Conservation (phyloP, 2,113 vertebrate species). For the Gnathonemus longibarbis region DNA sequence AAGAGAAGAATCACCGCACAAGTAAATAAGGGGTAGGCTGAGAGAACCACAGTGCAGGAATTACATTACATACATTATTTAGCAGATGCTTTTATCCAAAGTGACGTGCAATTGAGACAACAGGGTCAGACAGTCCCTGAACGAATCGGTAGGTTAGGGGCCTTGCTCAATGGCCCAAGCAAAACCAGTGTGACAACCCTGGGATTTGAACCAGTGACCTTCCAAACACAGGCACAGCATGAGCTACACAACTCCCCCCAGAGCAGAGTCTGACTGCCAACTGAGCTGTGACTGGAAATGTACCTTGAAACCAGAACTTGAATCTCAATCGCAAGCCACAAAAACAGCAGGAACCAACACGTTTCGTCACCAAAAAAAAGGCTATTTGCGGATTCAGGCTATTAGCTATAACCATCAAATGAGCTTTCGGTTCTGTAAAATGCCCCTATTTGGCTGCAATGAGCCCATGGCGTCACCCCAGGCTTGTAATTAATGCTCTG, state of each 20-base stretch:
- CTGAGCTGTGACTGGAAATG: background rate
- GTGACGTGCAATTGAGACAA: background rate
- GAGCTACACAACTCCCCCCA: background rate
- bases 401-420: background rate
- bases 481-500: slow-evolving; percentile 19
- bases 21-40: background rate
- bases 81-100: background rate
- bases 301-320: background rate
- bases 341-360: background rate
- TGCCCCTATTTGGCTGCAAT: background rate
- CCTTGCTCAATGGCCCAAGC: background rate
- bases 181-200: background rate
- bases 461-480: background rate
- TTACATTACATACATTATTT: background rate
- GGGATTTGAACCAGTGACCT: background rate
- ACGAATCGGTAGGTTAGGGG: background rate
- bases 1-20: background rate
- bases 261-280: background rate
- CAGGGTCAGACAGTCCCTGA: background rate
- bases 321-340: background rate
- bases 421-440: background rate
- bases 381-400: background rate
- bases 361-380: background rate
- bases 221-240: background rate
- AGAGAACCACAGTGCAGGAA: background rate